Percentiles rank a stretch among this genome's conserved stretches.
These are phyloP conservation scores for Stenichneumon culpator DNA, from an alignment of 2,888 invertebrate genomes.

Conservation along the genomic window DNA sequence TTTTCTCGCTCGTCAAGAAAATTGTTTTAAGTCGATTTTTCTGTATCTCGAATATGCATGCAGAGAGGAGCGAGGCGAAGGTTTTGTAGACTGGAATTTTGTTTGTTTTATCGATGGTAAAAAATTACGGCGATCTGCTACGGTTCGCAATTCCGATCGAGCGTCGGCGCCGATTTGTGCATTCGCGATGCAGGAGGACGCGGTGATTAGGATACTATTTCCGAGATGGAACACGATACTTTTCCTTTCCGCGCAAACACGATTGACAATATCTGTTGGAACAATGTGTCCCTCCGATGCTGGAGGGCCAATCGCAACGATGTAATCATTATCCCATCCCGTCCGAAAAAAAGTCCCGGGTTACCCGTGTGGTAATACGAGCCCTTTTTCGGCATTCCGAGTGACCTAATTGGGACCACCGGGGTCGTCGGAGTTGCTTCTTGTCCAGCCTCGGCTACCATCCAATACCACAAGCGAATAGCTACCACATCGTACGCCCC, in stretches of 20 bases:
- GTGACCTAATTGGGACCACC: conserved; percentile 82
- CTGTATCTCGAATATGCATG: neutral
- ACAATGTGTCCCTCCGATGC: neutral
- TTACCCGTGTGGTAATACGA: conserved; percentile 74
- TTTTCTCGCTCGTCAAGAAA: neutral
- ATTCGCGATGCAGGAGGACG: neutral
- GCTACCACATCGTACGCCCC: neutral
- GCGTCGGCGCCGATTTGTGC: neutral
- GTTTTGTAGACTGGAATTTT: conserved; percentile 74
- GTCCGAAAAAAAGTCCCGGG: conserved; percentile 40
- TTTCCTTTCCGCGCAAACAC: conserved; percentile 32
- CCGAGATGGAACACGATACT: conserved; percentile 23
- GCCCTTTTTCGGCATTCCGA: conserved; percentile 77
- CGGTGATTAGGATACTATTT: neutral
- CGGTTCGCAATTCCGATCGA: neutral
- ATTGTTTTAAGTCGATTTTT: neutral
- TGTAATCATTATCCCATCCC: conserved; percentile 45
- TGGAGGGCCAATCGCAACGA: conserved; percentile 32
- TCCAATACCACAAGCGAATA: conserved; percentile 44
- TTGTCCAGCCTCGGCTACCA: neutral
- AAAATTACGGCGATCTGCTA: conserved; percentile 68
- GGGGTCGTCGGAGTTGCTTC: conserved; percentile 68
- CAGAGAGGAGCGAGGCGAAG: conserved; percentile 46
- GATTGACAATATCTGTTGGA: conserved; percentile 39
- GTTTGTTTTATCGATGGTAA: conserved; percentile 74